phyloP scores from a whole-genome alignment of 1,140 invertebrate species.

The Drosophila trapezifrons region DNA sequence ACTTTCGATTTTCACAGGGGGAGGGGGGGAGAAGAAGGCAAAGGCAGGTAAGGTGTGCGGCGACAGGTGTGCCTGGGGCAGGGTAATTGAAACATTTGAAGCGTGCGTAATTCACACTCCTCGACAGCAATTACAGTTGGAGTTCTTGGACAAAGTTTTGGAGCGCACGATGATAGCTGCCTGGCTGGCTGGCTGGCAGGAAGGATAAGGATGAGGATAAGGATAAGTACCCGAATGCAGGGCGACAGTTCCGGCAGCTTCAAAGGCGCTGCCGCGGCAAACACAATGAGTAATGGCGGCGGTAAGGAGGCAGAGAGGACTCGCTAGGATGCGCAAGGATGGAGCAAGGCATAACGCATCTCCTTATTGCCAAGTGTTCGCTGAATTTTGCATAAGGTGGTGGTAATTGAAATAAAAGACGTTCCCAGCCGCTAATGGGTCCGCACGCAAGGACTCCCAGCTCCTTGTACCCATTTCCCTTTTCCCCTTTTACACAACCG shows the following conservation, averaged over 20 bases:
- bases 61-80: slow-evolving; percentile 30
- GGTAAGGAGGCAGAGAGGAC: slow-evolving; percentile 14
- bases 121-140: slow-evolving; percentile 34
- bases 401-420: slow-evolving; percentile 79
- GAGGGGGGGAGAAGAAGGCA: background rate
- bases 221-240: slow-evolving; percentile 40
- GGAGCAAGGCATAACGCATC: slow-evolving; percentile 48
- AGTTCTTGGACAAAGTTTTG: slow-evolving; percentile 40
- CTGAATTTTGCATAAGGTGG: slow-evolving; percentile 62
- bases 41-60: background rate
- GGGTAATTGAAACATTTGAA: slow-evolving; percentile 54
- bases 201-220: background rate
- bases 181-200: background rate
- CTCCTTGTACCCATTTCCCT: slow-evolving; percentile 8
- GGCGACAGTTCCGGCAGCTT: slow-evolving; percentile 34
- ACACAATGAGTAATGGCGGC: slow-evolving; percentile 49
- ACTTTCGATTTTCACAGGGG: slow-evolving; percentile 18
- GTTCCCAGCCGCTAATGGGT: slow-evolving; percentile 63
- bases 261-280: slow-evolving; percentile 33
- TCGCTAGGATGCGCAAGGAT: slow-evolving; percentile 20
- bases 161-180: slow-evolving; percentile 10
- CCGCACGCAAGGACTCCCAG: slow-evolving; percentile 32
- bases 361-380: slow-evolving; percentile 39
- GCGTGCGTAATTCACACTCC: slow-evolving; percentile 48
- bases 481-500: slow-evolving; percentile 10